Evolutionary conservation across 2,888 invertebrate species (phyloP).

Genomic region (Lasioglossum leucozonium): DNA sequence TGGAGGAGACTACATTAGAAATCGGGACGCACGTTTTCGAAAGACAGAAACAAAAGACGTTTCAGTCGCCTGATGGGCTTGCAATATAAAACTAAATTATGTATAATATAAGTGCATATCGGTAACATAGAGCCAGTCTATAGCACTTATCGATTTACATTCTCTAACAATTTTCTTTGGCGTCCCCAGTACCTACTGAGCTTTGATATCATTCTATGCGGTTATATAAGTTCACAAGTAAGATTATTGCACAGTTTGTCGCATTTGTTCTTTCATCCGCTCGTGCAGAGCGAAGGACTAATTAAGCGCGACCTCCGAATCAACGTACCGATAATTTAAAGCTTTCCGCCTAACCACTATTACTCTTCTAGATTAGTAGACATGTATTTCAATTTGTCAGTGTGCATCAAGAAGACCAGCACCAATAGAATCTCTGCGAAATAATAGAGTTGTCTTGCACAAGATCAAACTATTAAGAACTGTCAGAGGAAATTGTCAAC

Average conservation of each 20-base stretch:
- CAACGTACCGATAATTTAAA: background rate
- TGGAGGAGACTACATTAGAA: too few species aligned
- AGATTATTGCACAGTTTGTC: background rate
- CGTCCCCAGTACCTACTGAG: too few species aligned
- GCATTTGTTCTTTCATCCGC: background rate
- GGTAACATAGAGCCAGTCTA: too few species aligned
- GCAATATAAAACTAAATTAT: too few species aligned
- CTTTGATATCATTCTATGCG: too few species aligned
- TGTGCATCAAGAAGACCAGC: background rate
- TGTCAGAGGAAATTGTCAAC: background rate
- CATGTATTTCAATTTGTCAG: conserved; percentile 1
- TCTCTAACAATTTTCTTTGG: too few species aligned
- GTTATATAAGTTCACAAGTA: background rate
- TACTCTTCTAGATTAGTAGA: background rate
- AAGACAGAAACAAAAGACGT: too few species aligned
- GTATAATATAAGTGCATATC: too few species aligned
- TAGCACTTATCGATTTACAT: too few species aligned
- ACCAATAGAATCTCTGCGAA: background rate
- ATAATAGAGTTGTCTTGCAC: background rate
- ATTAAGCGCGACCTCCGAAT: background rate
- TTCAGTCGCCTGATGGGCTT: too few species aligned
- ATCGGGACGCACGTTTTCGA: too few species aligned
- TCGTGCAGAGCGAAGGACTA: background rate
- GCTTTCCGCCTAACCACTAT: background rate
- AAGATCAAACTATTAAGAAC: background rate